Evolutionary conservation across 2,113 vertebrate genomes (phyloP).

Genomic region (Marcusenius ussheri): DNA sequence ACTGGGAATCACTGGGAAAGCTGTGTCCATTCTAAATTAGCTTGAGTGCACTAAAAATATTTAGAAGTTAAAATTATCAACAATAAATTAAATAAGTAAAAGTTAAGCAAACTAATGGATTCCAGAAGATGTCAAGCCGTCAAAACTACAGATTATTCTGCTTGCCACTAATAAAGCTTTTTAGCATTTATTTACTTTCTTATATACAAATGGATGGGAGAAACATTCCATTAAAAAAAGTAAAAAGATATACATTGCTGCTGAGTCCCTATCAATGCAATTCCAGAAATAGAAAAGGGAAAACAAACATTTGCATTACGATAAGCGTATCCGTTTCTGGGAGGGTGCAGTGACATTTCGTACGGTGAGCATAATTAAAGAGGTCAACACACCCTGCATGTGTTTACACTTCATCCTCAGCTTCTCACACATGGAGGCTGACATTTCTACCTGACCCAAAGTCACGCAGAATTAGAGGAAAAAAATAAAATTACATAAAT

Average conservation of each 20-base stretch:
- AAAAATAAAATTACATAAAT: not conserved
- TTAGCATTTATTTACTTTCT: not conserved
- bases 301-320: not conserved
- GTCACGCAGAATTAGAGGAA: not conserved
- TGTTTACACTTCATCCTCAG: not conserved
- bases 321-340: not conserved
- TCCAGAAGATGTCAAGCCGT: not conserved
- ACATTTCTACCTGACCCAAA: not conserved
- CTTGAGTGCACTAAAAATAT: not conserved
- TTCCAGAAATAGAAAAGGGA: not conserved
- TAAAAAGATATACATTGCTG: not conserved
- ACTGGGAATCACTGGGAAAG: not conserved
- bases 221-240: not conserved
- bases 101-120: not conserved
- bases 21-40: not conserved
- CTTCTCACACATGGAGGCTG: not conserved
- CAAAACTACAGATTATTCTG: not conserved
- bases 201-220: not conserved
- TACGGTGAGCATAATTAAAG: not conserved
- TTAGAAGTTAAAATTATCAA: not conserved
- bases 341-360: not conserved
- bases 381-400: not conserved
- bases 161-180: not conserved
- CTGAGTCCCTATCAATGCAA: not conserved
- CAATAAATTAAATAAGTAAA: not conserved